Conservation (phyloP, 2,888 invertebrate species). For the Syrphus vitripennis region DNA sequence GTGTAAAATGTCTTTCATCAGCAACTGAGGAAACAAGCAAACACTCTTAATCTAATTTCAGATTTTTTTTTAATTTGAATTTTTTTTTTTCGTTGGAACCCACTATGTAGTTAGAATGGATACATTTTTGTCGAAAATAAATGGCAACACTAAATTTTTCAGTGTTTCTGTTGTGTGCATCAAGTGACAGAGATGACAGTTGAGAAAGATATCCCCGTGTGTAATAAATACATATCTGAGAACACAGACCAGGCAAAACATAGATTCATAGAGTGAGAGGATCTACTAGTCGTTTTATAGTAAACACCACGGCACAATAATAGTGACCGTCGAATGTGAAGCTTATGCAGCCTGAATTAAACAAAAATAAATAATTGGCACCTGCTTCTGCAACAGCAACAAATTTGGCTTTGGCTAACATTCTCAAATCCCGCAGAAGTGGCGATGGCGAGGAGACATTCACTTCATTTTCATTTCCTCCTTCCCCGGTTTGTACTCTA, state of each 20-base stretch:
- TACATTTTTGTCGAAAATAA: not conserved
- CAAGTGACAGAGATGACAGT: slow-evolving; percentile 48
- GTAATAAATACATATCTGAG: slow-evolving; percentile 9
- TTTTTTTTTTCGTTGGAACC: not conserved
- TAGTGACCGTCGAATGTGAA: not conserved
- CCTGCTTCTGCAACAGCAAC: slow-evolving; percentile 22
- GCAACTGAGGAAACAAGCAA: not conserved
- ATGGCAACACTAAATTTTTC: slow-evolving; percentile 32
- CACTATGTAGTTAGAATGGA: not conserved
- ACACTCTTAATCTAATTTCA: slow-evolving; percentile 34
- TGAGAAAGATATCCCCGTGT: slow-evolving; percentile 50
- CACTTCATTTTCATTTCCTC: slow-evolving; percentile 38
- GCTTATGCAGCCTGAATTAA: slow-evolving; percentile 36
- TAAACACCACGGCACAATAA: not conserved
- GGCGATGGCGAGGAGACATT: slow-evolving; percentile 10
- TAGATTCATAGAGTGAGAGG: not conserved
- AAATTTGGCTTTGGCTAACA: slow-evolving; percentile 60
- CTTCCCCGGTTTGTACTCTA: slow-evolving; percentile 41
- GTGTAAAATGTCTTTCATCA: slow-evolving; percentile 29
- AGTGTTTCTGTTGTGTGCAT: slow-evolving; percentile 4
- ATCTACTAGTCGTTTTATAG: slow-evolving; percentile 8
- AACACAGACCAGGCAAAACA: not conserved
- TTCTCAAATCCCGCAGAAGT: slow-evolving; percentile 27
- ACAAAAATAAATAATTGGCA: slow-evolving; percentile 50
- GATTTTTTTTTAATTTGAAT: not conserved